Base-by-base conservation (phyloP, 2,888 invertebrate genomes). In the Athripsodes cinereus region DNA sequence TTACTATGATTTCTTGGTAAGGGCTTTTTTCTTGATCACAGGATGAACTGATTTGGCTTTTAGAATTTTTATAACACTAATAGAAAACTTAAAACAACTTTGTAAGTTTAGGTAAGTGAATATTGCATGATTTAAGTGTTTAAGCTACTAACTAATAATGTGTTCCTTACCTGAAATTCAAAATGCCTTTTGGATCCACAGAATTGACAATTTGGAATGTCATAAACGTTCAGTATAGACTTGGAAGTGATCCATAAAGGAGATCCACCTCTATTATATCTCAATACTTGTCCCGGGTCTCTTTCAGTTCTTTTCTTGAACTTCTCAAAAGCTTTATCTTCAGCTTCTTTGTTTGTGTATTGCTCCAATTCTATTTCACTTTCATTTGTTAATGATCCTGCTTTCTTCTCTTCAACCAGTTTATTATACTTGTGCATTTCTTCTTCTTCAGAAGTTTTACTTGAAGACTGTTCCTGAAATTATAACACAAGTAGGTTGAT, bases 111-210 rank as follows among this genome's bases (percentile, higher is more conserved):
- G n/a, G n/a, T n/a, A n/a, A n/a, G n/a, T n/a, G n/a, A n/a, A n/a
- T n/a, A n/a, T n/a, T n/a, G n/a, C n/a, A n/a, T n/a, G n/a, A n/a
- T n/a, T n/a, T n/a, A n/a, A n/a, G n/a, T n/a, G n/a, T n/a, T n/a
- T n/a, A n/a, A n/a, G n/a, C n/a, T n/a, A n/a, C n/a, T n/a, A n/a
- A n/a, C n/a, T n/a, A n/a, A n/a, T n/a, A n/a, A n/a, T n/a, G n/a
- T n/a, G n/a, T n/a, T n/a, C 65, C 69, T 67, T 69, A 89, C 83
- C 80, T 93, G 93, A 74, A 94, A 96, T 76, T 98, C 97, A 79
- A 93, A 97, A 65, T 86, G 83, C 64, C 96, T 82, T 53, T 81
- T 76, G 1, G 82, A 80, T 51, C 85, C 83, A 73, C 98, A 98
- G 62, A 81, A 72, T 63, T 80, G 76, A 70, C 94, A 93, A 20